phyloP scores from a whole-genome alignment of 2,797 vertebrate species.

The Parauchenoglanis punctatus region DNA sequence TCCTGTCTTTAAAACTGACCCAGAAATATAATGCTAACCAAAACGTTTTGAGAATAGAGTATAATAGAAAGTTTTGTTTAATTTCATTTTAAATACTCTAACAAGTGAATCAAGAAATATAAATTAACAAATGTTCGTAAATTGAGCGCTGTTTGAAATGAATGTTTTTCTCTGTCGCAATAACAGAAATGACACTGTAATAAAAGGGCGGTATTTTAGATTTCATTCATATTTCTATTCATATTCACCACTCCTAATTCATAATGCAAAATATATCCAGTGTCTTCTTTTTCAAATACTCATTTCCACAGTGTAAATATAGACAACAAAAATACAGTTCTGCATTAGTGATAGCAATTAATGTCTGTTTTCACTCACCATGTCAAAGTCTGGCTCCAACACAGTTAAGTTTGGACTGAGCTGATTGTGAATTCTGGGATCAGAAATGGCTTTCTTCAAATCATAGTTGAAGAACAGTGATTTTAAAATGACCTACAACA shows the following conservation, averaged over 20 bases:
- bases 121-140: not conserved
- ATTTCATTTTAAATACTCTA: not conserved
- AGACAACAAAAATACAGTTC: not conserved
- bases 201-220: not conserved
- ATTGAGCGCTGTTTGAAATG: not conserved
- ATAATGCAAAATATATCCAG: not conserved
- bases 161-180: not conserved
- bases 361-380: slow-evolving; percentile 51
- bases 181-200: not conserved
- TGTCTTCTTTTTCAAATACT: not conserved
- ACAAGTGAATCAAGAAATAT: not conserved
- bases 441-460: slow-evolving; percentile 77
- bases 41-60: not conserved
- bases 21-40: not conserved
- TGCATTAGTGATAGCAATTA: not conserved
- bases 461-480: slow-evolving; percentile 85
- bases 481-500: slow-evolving; percentile 84
- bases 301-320: not conserved
- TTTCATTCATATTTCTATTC: not conserved
- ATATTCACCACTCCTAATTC: not conserved
- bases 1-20: not conserved
- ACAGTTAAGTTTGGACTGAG: slow-evolving; percentile 80
- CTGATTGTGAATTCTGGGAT: slow-evolving; percentile 90
- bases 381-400: slow-evolving; percentile 76
- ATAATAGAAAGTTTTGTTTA: not conserved